Evolutionary conservation across 2,113 vertebrate species (phyloP).

Genomic region (Bos taurus): DNA sequence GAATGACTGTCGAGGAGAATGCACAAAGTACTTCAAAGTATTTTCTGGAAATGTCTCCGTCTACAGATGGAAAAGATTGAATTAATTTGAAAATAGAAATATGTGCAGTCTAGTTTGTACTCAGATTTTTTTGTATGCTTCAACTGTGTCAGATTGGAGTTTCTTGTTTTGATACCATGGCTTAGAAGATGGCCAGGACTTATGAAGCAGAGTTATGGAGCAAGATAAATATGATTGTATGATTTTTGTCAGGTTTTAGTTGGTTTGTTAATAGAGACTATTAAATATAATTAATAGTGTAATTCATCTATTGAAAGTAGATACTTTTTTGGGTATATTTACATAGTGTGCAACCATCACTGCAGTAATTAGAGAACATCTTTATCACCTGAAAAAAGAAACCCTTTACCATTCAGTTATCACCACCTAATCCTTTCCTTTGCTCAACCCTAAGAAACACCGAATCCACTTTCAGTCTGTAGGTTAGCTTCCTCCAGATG

Average conservation of each 20-base stretch:
- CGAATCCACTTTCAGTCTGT: not conserved
- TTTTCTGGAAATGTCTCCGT: not conserved
- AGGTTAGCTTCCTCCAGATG: not conserved
- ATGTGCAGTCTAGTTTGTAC: not conserved
- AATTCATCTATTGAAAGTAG: not conserved
- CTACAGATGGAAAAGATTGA: not conserved
- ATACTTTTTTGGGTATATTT: not conserved
- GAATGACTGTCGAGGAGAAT: not conserved
- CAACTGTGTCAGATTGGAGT: not conserved
- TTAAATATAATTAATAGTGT: not conserved
- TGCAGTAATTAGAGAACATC: not conserved
- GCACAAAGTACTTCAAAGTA: not conserved
- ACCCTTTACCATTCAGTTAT: not conserved
- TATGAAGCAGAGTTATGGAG: not conserved
- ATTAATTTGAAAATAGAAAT: not conserved
- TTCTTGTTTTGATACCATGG: not conserved
- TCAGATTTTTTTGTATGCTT: not conserved
- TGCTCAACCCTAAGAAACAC: not conserved
- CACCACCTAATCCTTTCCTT: rapidly evolving
- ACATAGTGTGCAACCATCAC: not conserved
- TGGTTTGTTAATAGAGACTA: not conserved
- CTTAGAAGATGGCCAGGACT: not conserved
- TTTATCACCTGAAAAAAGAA: not conserved
- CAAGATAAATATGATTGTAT: not conserved
- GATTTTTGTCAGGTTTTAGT: not conserved